Conservation (phyloP, 2,888 invertebrate species). For the Ectemnius cavifrons region DNA sequence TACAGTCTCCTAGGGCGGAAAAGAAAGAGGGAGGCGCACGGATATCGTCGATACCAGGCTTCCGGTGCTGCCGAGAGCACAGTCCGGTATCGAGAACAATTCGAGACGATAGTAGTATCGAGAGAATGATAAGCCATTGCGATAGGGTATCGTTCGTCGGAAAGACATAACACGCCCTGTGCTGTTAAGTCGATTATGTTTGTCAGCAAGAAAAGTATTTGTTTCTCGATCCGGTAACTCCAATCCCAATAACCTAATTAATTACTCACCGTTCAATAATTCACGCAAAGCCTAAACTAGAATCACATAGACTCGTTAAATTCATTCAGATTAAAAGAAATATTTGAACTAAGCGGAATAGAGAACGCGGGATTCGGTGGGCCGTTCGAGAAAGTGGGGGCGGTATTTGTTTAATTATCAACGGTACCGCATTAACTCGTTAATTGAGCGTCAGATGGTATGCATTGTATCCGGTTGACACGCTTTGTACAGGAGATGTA, state of each 20-base stretch:
- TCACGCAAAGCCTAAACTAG: too few relatives aligned
- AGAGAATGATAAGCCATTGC: slow-evolving; percentile 70
- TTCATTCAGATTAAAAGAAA: neutral
- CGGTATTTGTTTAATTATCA: slow-evolving; percentile 76
- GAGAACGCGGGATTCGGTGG: neutral
- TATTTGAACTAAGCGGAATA: neutral
- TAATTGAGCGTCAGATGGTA: slow-evolving; percentile 77
- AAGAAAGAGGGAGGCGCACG: slow-evolving; percentile 54
- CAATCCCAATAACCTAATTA: too few relatives aligned
- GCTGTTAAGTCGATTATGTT: neutral
- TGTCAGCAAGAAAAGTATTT: neutral
- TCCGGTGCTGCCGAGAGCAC: slow-evolving; percentile 70
- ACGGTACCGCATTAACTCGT: slow-evolving; percentile 77
- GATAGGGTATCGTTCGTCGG: slow-evolving; percentile 71
- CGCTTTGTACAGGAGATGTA: slow-evolving; percentile 70
- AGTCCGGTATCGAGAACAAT: slow-evolving; percentile 69
- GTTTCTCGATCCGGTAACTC: neutral
- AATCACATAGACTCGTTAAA: neutral
- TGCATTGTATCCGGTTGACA: slow-evolving; percentile 75
- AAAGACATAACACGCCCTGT: slow-evolving; percentile 72
- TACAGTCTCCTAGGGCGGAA: too few relatives aligned
- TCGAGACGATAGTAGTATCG: slow-evolving; percentile 72
- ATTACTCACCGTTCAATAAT: too few relatives aligned
- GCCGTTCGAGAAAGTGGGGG: neutral
- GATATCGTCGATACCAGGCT: slow-evolving; percentile 63